Base-by-base conservation (phyloP, 2,113 vertebrate species). In the Alexandromys fortis region DNA sequence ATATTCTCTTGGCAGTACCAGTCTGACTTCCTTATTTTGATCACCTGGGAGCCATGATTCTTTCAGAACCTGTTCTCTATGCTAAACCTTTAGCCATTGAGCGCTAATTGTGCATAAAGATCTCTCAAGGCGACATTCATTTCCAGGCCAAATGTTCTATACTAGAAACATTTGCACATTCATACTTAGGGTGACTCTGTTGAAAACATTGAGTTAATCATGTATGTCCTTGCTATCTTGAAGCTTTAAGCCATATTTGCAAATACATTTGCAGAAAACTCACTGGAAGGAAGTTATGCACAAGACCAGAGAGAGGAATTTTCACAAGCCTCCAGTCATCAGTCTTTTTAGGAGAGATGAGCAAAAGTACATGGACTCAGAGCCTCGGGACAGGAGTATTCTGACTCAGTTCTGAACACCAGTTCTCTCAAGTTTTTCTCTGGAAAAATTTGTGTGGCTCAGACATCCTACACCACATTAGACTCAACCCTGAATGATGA, bases 341-440 rank as follows among this genome's bases (percentile, higher is more conserved):
- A 42, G 1, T 92, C 52, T 55, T 1, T 63, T 78, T n/a, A 10
- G 8, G 38, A 12, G 33, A 90, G 72, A 86, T 19, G 17, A 52
- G 6, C 19, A 63, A 17, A 28, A 68, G 78, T 5, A 45, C 63
- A 83, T 13, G 81, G 30, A 61, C 90, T 49, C 89, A 96, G 94
- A 92, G 30, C 95, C 2, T 0, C 42, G 14, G 89, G 83, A 78
- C 86, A 91, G 21, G 17, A 67, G n/a, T 0, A 0, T 90, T 95
- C 86, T 33, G 24, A 79, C 91, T 85, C 3, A 92, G 58, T 58
- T 58, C 58, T 7, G 81, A 97, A 45, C 35, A 0, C 12, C 86
- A 11, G 14, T 95, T 96, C 65, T 67, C 86, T 97, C 73, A 45
- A 61, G 81, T 45, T 72, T 28, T 90, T 95, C 77, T 97, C 94